phyloP scores from a whole-genome alignment of 2,797 vertebrate species.

The Dallia pectoralis region DNA sequence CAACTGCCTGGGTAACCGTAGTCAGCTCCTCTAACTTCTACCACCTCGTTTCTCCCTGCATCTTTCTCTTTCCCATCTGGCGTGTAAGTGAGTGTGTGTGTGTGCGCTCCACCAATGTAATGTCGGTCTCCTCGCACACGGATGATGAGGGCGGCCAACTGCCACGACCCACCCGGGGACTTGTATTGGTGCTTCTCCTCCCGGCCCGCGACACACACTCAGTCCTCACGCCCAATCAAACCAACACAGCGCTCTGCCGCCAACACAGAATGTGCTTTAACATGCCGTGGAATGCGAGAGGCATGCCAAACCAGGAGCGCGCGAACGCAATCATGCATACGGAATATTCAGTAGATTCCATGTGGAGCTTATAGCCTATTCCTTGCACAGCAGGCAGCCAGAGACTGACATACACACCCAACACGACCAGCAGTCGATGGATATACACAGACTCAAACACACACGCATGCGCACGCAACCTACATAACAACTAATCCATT shows the following conservation, averaged over 20 bases:
- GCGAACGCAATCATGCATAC: slow-evolving; percentile 11
- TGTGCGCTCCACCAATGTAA: neutral
- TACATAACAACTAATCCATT: neutral
- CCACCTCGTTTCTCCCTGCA: slow-evolving; percentile 14
- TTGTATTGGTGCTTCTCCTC: slow-evolving; percentile 34
- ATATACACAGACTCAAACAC: neutral
- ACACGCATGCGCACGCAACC: neutral
- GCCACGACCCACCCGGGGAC: neutral
- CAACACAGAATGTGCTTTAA: neutral
- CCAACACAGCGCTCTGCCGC: neutral
- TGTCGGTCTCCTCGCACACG: neutral
- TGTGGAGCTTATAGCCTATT: neutral
- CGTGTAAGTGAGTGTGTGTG: neutral
- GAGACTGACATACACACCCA: slow-evolving; percentile 9
- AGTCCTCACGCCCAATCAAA: slow-evolving; percentile 22
- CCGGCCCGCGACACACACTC: neutral
- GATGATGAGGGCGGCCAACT: slow-evolving; percentile 1
- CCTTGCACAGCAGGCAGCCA: slow-evolving; percentile 5
- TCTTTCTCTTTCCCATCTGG: slow-evolving; percentile 23
- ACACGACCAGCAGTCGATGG: neutral
- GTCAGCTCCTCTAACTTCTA: neutral
- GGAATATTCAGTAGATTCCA: neutral
- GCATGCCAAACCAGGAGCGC: neutral
- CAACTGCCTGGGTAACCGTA: slow-evolving; percentile 27
- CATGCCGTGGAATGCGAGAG: neutral